Base-by-base conservation (phyloP, 2,113 vertebrate genomes). In the Indri indri region DNA sequence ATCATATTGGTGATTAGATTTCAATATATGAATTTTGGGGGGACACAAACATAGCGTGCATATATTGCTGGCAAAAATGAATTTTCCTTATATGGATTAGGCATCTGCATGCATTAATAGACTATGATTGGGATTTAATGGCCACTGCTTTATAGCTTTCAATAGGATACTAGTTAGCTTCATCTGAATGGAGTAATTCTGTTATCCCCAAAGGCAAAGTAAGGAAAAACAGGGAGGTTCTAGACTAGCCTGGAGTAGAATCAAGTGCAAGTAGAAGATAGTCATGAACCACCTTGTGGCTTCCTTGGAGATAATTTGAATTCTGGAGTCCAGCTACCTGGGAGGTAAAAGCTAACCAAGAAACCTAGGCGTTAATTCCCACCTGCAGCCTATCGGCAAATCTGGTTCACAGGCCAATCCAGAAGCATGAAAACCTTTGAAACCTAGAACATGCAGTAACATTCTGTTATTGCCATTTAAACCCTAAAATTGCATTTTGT, bases 351-450 rank as follows among this genome's bases (percentile, higher is more conserved):
- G n/a, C n/a, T 90, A 65, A 81, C 54, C 17, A 76, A 8, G 30
- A 95, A 57, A 79, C 20, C 34, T 57, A 22, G 6, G 8, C 30
- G 27, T 85, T 94, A 92, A 34, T 1, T 77, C 5, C 40, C 30
- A 47, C 30, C 63, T 92, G n/a, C 40, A 84, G 18, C 13, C 40
- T 17, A 84, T 70, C 32, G 25, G 47, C 61, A 93, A 79, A 80
- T 73, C 34, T 66, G n/a, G 42, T 37, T 66, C 57, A 71, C 8
- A 86, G 61, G 79, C 25, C 54, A 79, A 74, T 52, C 27, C 12
- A 79, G 57, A 94, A 91, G 57, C 45, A 63, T 88, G 32, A 79
- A 95, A 94, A 54, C 50, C 54, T 42, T 61, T 91, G 50, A 92
- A 91, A 30, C 17, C 50, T 45, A 3, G 6, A 65, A 65, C 88